Percentiles rank a stretch among this genome's conserved stretches.
Evolutionary conservation across 2,797 vertebrate genomes (phyloP).

Genomic region (Paedocypris micromegethes): DNA sequence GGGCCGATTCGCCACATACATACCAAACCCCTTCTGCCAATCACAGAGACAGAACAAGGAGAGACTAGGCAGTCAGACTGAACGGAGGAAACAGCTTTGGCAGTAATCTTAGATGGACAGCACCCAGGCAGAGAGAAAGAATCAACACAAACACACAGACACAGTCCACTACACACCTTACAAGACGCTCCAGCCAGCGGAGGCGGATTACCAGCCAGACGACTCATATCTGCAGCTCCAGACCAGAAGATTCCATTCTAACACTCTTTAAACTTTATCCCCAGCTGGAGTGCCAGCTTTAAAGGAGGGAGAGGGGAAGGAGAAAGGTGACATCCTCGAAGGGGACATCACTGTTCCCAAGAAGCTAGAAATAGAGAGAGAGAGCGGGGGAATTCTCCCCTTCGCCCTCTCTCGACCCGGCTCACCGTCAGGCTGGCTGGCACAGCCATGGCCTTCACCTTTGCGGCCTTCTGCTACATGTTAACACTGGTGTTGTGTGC

Average conservation of each 20-base stretch:
- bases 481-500: constrained; percentile 79
- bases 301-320: constrained; percentile 29
- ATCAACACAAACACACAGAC: constrained; percentile 6
- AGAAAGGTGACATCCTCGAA: constrained; percentile 23
- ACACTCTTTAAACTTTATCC: constrained; percentile 4
- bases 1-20: constrained; percentile 1
- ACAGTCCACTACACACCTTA: constrained; percentile 12
- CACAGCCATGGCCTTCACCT: constrained; percentile 76
- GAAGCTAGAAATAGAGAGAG: constrained; percentile 27
- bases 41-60: constrained; percentile 13
- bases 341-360: neutral
- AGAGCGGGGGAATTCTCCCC: constrained; percentile 52
- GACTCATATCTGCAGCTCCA: constrained; percentile 16
- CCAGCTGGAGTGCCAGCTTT: constrained; percentile 10
- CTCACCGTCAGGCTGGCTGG: constrained; percentile 75
- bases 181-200: constrained; percentile 23
- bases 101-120: constrained; percentile 26
- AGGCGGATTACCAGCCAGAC: constrained; percentile 21
- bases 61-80: constrained; percentile 11
- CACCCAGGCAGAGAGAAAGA: constrained; percentile 17
- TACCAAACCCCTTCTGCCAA: constrained; percentile 20
- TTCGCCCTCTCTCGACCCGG: constrained; percentile 73
- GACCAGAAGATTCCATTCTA: constrained; percentile 17
- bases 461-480: constrained; percentile 83
- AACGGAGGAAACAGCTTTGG: constrained; percentile 26